Conservation (phyloP, 1,140 invertebrate genomes). For the Heliothis virescens region DNA sequence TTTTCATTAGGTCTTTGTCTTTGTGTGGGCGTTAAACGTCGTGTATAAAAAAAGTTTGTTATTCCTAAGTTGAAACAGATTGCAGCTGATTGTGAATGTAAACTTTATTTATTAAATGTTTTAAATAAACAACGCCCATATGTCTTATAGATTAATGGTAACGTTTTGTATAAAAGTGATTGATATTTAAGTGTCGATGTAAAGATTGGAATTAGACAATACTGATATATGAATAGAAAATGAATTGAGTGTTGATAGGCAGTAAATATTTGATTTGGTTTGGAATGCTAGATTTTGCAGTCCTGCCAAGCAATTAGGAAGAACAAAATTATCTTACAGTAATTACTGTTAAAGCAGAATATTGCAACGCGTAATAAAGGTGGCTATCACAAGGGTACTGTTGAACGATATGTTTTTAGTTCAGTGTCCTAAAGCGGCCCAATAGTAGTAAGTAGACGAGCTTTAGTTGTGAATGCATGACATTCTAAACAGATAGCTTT, state of each 20-base stretch:
- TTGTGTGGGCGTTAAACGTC: constrained; percentile 42
- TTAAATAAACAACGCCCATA: constrained; percentile 17
- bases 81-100: constrained; percentile 12
- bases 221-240: constrained; percentile 44
- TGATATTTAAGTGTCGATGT: constrained; percentile 42
- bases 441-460: constrained; percentile 16
- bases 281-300: not conserved
- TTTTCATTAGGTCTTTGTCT: constrained; percentile 23
- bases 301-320: constrained; percentile 1
- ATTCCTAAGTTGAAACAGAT: not conserved
- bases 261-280: not conserved
- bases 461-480: constrained; percentile 33
- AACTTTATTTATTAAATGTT: constrained; percentile 20
- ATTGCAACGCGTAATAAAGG: not conserved
- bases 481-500: constrained; percentile 36
- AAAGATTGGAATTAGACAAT: constrained; percentile 46
- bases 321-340: constrained; percentile 3
- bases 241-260: constrained; percentile 21
- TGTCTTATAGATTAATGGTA: constrained; percentile 18
- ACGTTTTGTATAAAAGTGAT: constrained; percentile 39
- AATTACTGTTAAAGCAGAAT: not conserved
- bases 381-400: constrained; percentile 3
- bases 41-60: constrained; percentile 6
- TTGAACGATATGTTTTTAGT: constrained; percentile 28
- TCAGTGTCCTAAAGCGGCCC: constrained; percentile 23